Evolutionary conservation across 2,797 vertebrate genomes (phyloP).

Genomic region (Okamejei kenojei): DNA sequence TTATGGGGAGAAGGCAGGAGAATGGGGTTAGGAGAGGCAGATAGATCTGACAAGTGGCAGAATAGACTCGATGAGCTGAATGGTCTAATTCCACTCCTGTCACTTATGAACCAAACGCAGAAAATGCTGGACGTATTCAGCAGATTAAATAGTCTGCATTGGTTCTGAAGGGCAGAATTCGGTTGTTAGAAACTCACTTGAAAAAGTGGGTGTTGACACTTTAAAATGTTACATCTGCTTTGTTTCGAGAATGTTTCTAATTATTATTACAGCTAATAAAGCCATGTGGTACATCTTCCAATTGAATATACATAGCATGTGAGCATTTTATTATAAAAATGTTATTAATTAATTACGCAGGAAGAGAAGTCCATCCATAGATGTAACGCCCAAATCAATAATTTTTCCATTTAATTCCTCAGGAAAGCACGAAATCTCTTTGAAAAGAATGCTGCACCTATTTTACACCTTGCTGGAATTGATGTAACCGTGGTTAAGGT

Average conservation of each 20-base stretch:
- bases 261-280: not conserved
- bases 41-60: too few relatives aligned
- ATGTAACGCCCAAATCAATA: conserved; percentile 38
- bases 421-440: conserved; percentile 91
- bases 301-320: not conserved
- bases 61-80: too few relatives aligned
- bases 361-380: not conserved
- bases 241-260: not conserved
- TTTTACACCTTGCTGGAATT: conserved; percentile 88
- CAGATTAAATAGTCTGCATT: too few relatives aligned
- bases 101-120: too few relatives aligned
- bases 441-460: conserved; percentile 94
- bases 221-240: not conserved
- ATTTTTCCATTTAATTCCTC: conserved; percentile 40
- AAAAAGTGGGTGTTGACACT: not conserved
- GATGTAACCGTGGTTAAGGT: conserved; percentile 90
- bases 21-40: too few relatives aligned
- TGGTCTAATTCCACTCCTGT: too few relatives aligned
- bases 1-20: too few relatives aligned
- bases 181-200: not conserved
- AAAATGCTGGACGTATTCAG: too few relatives aligned
- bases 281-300: not conserved
- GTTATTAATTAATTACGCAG: not conserved
- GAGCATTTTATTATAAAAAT: not conserved
- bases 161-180: not conserved